A percentile compares a stretch with the other conserved stretches of the same genome.
phyloP scores from a whole-genome alignment of 2,888 invertebrate species.

The Drosophila testacea region DNA sequence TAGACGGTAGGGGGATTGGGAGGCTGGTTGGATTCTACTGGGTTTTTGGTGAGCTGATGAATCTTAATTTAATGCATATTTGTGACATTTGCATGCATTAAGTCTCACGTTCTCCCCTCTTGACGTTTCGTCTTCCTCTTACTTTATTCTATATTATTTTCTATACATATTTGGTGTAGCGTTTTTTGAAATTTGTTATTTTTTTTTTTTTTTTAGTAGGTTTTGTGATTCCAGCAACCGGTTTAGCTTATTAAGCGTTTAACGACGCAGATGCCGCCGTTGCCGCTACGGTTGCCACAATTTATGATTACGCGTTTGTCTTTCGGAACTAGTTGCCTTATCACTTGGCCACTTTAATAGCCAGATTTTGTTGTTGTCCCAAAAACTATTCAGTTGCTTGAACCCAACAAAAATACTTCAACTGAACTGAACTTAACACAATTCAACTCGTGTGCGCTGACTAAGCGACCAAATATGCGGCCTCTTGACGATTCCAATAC shows the following conservation, averaged over 20 bases:
- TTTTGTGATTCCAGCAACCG: constrained; percentile 34
- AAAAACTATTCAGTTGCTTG: constrained; percentile 1
- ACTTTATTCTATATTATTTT: constrained; percentile 17
- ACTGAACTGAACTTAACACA: background rate
- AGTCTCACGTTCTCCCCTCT: constrained; percentile 30
- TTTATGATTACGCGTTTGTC: constrained; percentile 48
- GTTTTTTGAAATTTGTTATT: background rate
- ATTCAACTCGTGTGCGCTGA: constrained; percentile 37
- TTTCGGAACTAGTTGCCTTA: constrained; percentile 66
- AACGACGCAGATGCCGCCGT: constrained; percentile 28
- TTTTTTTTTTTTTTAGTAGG: background rate
- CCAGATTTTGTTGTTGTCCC: constrained; percentile 9
- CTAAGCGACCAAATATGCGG: constrained; percentile 49
- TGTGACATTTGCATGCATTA: constrained; percentile 74
- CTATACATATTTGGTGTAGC: background rate
- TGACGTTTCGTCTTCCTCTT: constrained; percentile 9
- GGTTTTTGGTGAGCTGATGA: constrained; percentile 40
- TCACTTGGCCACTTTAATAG: constrained; percentile 50
- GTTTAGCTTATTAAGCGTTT: constrained; percentile 53
- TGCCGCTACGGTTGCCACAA: constrained; percentile 46
- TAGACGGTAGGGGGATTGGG: background rate
- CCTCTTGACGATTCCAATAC: constrained; percentile 18
- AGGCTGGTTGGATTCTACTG: background rate
- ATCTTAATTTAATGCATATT: constrained; percentile 72
- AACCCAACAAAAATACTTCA: constrained; percentile 1